phyloP scores from a whole-genome alignment of 2,113 vertebrate species.

The Prinia subflava region DNA sequence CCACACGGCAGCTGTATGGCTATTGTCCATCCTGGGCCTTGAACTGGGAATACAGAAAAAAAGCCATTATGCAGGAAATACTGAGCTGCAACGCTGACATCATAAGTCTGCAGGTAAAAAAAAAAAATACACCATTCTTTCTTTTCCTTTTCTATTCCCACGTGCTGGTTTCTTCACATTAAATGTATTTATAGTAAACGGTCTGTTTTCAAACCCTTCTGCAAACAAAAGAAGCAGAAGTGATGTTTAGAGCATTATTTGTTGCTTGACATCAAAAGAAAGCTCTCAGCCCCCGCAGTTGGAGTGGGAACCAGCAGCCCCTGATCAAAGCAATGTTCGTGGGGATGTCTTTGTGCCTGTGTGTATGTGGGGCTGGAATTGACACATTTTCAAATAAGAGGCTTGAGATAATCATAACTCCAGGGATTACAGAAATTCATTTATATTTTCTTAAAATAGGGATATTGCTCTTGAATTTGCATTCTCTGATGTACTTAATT shows the following conservation, averaged over 20 bases:
- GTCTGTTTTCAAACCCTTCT: slow-evolving; percentile 7
- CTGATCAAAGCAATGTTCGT: slow-evolving; percentile 17
- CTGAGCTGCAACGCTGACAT: slow-evolving; percentile 92
- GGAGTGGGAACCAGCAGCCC: slow-evolving; percentile 21
- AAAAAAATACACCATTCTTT: not conserved
- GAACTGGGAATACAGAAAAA: slow-evolving; percentile 98
- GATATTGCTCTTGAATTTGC: not conserved
- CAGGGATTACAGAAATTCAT: slow-evolving; percentile 26
- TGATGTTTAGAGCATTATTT: not conserved
- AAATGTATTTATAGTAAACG: not conserved
- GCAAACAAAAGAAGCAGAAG: not conserved
- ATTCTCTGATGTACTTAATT: slow-evolving; percentile 32
- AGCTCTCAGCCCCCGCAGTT: not conserved
- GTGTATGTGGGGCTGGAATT: not conserved
- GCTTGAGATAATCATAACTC: slow-evolving; percentile 43
- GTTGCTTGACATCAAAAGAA: slow-evolving; percentile 49
- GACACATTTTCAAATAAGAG: slow-evolving; percentile 37
- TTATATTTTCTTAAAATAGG: slow-evolving; percentile 31
- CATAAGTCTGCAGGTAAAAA: slow-evolving; percentile 94
- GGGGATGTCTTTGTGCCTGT: slow-evolving; percentile 33
- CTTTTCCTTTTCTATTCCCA: not conserved
- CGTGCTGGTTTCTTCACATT: not conserved
- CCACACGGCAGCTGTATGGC: slow-evolving; percentile 95
- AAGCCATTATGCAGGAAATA: slow-evolving; percentile 98
- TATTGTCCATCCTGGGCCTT: slow-evolving; percentile 97